A percentile compares a stretch with the other conserved stretches of the same genome.
phyloP scores from a whole-genome alignment of 2,113 vertebrate species.

The Campylorhamphus procurvoides region DNA sequence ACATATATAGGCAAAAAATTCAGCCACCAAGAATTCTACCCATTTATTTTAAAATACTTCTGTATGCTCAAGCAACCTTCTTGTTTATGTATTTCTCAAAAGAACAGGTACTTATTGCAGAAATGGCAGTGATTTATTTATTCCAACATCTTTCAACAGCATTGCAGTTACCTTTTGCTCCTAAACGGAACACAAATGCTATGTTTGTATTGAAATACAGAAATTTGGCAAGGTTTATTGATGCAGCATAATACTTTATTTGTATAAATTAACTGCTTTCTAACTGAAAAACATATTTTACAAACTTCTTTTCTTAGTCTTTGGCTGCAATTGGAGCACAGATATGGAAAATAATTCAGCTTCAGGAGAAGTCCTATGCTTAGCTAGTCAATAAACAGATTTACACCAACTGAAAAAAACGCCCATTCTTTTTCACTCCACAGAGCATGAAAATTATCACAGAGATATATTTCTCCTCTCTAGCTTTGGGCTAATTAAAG shows the following conservation, averaged over 20 bases:
- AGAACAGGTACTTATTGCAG: neutral
- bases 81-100: neutral
- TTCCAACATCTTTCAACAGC: neutral
- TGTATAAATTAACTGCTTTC: neutral
- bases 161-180: neutral
- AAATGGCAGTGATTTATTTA: neutral
- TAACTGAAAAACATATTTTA: neutral
- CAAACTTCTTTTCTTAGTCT: neutral
- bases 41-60: neutral
- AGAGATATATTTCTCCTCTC: neutral
- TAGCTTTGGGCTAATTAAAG: neutral
- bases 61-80: neutral
- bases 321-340: neutral
- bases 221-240: neutral
- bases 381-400: neutral
- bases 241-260: neutral
- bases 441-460: neutral
- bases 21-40: neutral
- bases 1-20: neutral
- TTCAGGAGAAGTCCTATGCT: neutral
- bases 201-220: neutral
- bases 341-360: neutral
- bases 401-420: neutral
- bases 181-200: neutral
- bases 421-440: neutral